Evolutionary conservation across 2,888 invertebrate genomes (phyloP).

Genomic region (Ernsta delagoae): DNA sequence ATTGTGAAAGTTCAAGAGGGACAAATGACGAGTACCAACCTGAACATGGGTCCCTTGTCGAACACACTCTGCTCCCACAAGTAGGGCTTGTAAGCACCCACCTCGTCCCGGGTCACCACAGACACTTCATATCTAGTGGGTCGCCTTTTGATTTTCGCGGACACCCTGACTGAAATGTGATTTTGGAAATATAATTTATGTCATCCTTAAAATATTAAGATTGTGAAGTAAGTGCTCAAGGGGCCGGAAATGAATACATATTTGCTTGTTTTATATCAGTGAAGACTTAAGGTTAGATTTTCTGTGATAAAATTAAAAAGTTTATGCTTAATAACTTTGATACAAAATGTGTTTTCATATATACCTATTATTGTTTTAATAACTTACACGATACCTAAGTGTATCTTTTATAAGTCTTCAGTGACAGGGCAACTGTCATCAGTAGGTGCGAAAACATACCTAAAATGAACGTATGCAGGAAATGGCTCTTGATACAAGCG

Average conservation of each 20-base stretch:
- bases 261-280: background rate
- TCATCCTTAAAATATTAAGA: too few species aligned
- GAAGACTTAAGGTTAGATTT: too few species aligned
- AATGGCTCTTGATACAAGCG: conserved; percentile 97
- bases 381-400: too few species aligned
- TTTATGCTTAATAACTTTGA: too few species aligned
- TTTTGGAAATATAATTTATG: too few species aligned
- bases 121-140: conserved; percentile 96
- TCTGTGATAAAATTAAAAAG: too few species aligned
- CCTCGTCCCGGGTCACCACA: conserved; percentile 97
- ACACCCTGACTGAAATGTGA: conserved; percentile 89
- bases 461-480: conserved; percentile 96
- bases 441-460: conserved; percentile 64
- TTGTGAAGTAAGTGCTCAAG: too few species aligned
- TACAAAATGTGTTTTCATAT: too few species aligned
- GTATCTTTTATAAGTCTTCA: too few species aligned
- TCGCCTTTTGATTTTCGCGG: conserved; percentile 93
- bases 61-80: conserved; percentile 98
- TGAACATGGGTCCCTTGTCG: conserved; percentile 97
- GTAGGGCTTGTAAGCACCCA: conserved; percentile 97
- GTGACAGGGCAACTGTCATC: too few species aligned
- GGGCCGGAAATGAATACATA: background rate
- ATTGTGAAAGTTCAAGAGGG: background rate
- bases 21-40: conserved; percentile 65
- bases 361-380: background rate